phyloP scores from a whole-genome alignment of 2,797 vertebrate species.

The Lemur catta region DNA sequence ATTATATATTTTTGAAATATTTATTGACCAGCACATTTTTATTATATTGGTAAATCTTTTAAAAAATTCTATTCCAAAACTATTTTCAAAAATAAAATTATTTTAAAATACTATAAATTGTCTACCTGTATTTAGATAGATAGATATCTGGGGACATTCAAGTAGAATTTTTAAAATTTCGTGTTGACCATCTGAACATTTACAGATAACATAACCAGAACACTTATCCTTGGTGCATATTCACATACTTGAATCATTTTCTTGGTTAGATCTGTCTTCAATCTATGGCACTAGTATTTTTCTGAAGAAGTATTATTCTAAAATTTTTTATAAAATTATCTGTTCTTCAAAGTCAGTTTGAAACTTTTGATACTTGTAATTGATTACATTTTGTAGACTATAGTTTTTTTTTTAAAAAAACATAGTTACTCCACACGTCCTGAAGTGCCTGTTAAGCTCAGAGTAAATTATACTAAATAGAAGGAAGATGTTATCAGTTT shows the following conservation, averaged over 20 bases:
- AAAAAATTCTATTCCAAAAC: background rate
- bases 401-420: background rate
- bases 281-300: background rate
- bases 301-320: background rate
- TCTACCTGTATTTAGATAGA: background rate
- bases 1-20: background rate
- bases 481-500: background rate
- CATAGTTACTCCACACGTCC: no score
- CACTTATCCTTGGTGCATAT: background rate
- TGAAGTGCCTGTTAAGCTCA: background rate
- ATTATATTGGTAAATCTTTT: background rate
- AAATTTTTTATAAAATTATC: background rate
- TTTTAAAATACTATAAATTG: background rate
- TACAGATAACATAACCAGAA: background rate
- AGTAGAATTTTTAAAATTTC: background rate
- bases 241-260: background rate
- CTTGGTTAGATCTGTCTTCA: background rate
- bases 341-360: background rate
- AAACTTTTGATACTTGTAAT: background rate
- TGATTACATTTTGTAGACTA: background rate
- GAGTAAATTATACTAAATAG: background rate
- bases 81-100: slow-evolving; percentile 15
- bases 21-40: background rate
- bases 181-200: background rate
- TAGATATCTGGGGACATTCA: background rate